These are phyloP conservation scores for Ceramica pisi DNA, from an alignment of 2,888 invertebrate genomes.

Conservation along the genomic window DNA sequence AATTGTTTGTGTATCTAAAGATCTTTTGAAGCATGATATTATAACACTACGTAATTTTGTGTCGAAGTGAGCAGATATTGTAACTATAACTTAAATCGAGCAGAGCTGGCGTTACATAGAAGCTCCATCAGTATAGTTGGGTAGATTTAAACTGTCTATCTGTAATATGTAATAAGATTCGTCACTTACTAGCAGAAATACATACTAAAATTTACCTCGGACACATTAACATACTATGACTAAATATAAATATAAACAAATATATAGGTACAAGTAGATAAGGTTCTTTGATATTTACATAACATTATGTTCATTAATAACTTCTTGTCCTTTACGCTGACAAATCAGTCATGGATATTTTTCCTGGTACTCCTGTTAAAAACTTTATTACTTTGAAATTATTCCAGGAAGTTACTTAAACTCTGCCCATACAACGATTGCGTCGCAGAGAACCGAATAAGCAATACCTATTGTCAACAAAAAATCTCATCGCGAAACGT, in stretches of 20 bases:
- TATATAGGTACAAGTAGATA: neutral
- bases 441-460: constrained; percentile 20
- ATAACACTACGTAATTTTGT: neutral
- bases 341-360: constrained; percentile 12
- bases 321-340: neutral
- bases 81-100: constrained; percentile 15
- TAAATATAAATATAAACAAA: constrained; percentile 2
- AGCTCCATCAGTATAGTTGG: neutral
- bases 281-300: constrained; percentile 16
- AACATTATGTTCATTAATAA: constrained; percentile 7
- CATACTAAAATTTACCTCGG: neutral
- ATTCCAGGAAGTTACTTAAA: constrained; percentile 23
- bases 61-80: constrained; percentile 10
- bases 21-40: constrained; percentile 13
- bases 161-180: neutral
- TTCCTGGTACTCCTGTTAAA: constrained; percentile 6
- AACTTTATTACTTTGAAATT: constrained; percentile 28
- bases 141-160: neutral
- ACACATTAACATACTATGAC: neutral
- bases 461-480: constrained; percentile 43
- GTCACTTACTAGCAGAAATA: neutral
- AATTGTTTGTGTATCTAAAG: neutral
- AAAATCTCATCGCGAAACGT: constrained; percentile 36
- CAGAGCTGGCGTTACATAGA: constrained; percentile 12
- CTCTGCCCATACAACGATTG: constrained; percentile 1